Base-by-base conservation (phyloP, 35 echinoderm and acorn worm species). In the Apostichopus parvimensis region DNA sequence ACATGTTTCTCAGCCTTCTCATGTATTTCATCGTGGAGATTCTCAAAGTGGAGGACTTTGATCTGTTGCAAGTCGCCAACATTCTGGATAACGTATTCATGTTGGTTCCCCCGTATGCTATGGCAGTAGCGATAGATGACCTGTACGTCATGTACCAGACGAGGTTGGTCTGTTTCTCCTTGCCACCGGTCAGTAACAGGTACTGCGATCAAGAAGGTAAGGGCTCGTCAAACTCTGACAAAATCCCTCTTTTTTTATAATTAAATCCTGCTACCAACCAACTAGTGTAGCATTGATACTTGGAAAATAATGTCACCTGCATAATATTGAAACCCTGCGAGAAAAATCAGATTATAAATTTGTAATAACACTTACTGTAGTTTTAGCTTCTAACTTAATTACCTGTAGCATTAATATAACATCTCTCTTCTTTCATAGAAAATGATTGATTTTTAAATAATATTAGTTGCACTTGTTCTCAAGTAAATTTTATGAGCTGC, bases 181-280 rank as follows among this genome's bases (percentile, higher is more conserved):
- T 91, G 20, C 53, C 82, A 6, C 91, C 89, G 5, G 68, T 91
- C 88, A 98, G 96, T 23, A 26, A 76, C 56, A 11, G 54, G 54
- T 95, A 82, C 34, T 94, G 94, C 93, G 92, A 93, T 58, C 12
- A 5, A 64, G 80, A 90, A 77, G 92, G 96, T 98, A 91, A 93
- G 93, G 61, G 12, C 58, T 61, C 0, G 12, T 61, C 58, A 8
- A 61, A 61, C 7, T 61, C 58, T 61, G 34, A 4, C 34, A 45
- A 45, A 45, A 45, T 45, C 2, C 73, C 73, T 15, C 73, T 77
- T 17, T 24, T 11, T 15, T 77, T 45, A 5, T 61, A 61, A 61
- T 61, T 61, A 61, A 8, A 61, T 61, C 12, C 58, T 12, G 7
- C 58, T 61, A 9, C 58, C 58, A 8, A n/a, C 14, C 17, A 77